phyloP scores from a whole-genome alignment of 2,888 invertebrate species.

The Euphydryas editha region DNA sequence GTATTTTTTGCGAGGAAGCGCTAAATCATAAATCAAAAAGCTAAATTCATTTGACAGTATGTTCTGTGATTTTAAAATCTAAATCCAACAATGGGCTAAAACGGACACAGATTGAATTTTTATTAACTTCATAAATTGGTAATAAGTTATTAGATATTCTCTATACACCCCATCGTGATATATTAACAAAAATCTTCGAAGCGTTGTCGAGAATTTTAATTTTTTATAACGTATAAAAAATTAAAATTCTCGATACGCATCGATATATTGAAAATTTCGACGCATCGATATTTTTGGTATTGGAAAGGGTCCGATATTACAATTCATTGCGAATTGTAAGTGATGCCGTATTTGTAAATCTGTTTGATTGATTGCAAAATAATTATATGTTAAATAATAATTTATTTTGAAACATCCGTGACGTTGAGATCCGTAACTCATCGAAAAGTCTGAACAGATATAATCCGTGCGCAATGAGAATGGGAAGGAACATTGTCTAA shows the following conservation, averaged over 20 bases:
- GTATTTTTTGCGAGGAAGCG: constrained; percentile 35
- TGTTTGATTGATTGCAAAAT: constrained; percentile 41
- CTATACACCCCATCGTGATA: constrained; percentile 51
- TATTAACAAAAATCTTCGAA: constrained; percentile 72
- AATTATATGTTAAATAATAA: constrained; percentile 52
- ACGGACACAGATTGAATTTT: constrained; percentile 49
- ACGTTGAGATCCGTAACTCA: too few species aligned
- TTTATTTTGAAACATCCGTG: constrained; percentile 7
- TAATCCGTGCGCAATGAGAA: too few species aligned
- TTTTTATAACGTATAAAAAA: too few species aligned
- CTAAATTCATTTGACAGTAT: constrained; percentile 12
- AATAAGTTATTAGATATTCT: constrained; percentile 63
- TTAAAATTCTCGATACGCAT: constrained; percentile 57
- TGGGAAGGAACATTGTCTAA: too few species aligned
- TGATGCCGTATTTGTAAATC: constrained; percentile 30
- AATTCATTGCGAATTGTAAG: constrained; percentile 32
- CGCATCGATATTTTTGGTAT: constrained; percentile 57
- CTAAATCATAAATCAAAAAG: constrained; percentile 31
- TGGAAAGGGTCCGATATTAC: constrained; percentile 45
- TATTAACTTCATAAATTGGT: constrained; percentile 46
- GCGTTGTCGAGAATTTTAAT: constrained; percentile 60
- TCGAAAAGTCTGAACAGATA: background rate
- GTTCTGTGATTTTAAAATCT: constrained; percentile 37
- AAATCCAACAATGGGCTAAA: constrained; percentile 45
- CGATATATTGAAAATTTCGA: constrained; percentile 48